Conservation (phyloP, 2,113 vertebrate genomes). For the Bujurquina vittata region DNA sequence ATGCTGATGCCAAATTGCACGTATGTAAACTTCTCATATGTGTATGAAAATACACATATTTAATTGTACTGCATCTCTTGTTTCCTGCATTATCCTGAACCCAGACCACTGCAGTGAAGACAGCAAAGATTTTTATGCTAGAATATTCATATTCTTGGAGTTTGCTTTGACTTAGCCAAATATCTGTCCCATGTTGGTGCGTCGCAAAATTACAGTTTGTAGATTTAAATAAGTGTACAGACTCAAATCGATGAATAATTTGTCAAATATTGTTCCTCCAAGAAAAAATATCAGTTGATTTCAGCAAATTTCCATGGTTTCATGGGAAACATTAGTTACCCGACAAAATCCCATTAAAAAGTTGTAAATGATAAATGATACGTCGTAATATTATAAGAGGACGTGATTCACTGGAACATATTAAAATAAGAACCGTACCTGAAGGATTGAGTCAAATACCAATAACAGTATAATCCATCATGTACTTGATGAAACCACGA, state of each 20-base stretch:
- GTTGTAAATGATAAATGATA: too few species aligned
- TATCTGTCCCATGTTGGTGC: background rate
- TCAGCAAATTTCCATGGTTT: background rate
- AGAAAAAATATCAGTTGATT: background rate
- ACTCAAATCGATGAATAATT: background rate
- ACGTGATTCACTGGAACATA: too few species aligned
- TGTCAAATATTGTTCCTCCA: too few species aligned
- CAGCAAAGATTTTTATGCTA: background rate
- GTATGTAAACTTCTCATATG: background rate
- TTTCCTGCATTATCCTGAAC: background rate
- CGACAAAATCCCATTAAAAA: too few species aligned
- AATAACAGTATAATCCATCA: too few species aligned
- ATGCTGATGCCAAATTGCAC: background rate
- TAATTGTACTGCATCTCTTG: too few species aligned
- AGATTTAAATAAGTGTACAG: background rate
- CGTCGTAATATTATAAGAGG: too few species aligned
- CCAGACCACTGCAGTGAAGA: background rate
- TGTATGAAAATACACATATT: background rate
- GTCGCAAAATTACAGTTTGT: background rate
- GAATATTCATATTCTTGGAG: background rate
- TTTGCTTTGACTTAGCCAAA: background rate
- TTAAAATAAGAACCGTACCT: too few species aligned
- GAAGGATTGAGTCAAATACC: too few species aligned
- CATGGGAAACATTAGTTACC: too few species aligned
- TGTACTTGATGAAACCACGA: too few species aligned